Evolutionary conservation across 2,113 vertebrate genomes (phyloP).

Genomic region (Hypocryptadius cinnamomeus): DNA sequence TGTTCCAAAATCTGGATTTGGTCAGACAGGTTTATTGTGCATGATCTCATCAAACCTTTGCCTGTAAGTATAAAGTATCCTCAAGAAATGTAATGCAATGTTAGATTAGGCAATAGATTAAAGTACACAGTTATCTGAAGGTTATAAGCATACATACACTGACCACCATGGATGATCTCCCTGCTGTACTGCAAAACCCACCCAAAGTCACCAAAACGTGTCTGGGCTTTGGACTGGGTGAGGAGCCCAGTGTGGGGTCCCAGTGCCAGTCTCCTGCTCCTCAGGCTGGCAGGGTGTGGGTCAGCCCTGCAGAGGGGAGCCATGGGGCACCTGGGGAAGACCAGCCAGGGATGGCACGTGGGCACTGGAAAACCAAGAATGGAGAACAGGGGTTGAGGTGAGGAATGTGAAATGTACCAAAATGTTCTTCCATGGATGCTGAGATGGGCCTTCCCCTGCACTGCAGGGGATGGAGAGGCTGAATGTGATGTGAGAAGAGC

Average conservation of each 20-base stretch:
- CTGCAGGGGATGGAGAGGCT: neutral
- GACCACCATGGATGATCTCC: neutral
- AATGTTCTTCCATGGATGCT: neutral
- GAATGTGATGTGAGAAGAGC: neutral
- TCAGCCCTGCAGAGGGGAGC: neutral
- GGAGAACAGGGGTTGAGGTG: neutral
- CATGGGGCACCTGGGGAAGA: neutral
- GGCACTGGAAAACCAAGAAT: no score
- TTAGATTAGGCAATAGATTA: constrained; percentile 41
- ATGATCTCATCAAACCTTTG: constrained; percentile 52
- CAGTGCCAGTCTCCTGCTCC: constrained; percentile 4
- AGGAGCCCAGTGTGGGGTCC: neutral
- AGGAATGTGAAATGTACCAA: neutral
- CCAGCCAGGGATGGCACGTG: neutral
- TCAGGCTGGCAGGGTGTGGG: neutral
- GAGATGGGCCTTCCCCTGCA: neutral
- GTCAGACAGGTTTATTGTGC: constrained; percentile 56
- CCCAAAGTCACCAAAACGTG: neutral
- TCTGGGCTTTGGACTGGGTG: neutral
- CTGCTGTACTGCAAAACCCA: neutral
- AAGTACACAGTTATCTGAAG: neutral
- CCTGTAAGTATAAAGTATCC: constrained; percentile 37
- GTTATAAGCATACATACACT: neutral
- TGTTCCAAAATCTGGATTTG: constrained; percentile 41
- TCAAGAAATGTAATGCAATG: constrained; percentile 49